Base-by-base conservation (phyloP, 2,113 vertebrate species). In the Ahaetulla prasina region DNA sequence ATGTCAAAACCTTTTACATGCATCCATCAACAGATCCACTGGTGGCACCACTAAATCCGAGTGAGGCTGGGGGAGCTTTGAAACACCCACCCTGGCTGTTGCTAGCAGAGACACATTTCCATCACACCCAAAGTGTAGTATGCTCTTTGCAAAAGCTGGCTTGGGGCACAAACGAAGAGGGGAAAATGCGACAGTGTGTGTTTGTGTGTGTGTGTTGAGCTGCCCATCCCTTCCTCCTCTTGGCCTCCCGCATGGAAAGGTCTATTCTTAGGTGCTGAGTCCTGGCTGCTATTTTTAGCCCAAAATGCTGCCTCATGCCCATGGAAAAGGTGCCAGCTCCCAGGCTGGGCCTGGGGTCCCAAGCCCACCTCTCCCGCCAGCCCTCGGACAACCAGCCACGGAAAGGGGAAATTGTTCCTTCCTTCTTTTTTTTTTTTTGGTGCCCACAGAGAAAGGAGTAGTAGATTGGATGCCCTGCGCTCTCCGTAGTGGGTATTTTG, bases 261-360 rank as follows among this genome's bases (percentile, higher is more conserved):
- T 89, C 91, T 96, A 92, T 96, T 96, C 93, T 95, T 89, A 95
- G 91, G 0, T 95, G 96, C 95, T 20, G 87, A 86, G 87, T 84
- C 93, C 94, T 93, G 93, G 53, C 0, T 43, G 92, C 95, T 96
- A 97, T 96, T 96, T 95, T 96, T 97, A 97, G 97, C 96, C 93
- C 95, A 94, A 97, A 97, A 2, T 94, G 97, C 97, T 97, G 97
- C 96, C 95, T 97, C 97, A 97, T 95, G 92, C 94, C 91, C 93
- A 27, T 91, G 94, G 95, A 96, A 90, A 93, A 35, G 92, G 92
- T 91, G 94, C 96, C 96, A 96, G 96, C 92, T 85, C 7, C 39
- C 2, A 92, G 94, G 27, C 91, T 91, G 57, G 10, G 92, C 85
- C 95, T 27, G 89, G 95, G 95, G 96, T 94, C 95, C 94, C 95